A percentile compares a stretch with the other conserved stretches of the same genome.
Conservation (phyloP, 1,140 invertebrate genomes). For the Sminthurinus signatus region DNA sequence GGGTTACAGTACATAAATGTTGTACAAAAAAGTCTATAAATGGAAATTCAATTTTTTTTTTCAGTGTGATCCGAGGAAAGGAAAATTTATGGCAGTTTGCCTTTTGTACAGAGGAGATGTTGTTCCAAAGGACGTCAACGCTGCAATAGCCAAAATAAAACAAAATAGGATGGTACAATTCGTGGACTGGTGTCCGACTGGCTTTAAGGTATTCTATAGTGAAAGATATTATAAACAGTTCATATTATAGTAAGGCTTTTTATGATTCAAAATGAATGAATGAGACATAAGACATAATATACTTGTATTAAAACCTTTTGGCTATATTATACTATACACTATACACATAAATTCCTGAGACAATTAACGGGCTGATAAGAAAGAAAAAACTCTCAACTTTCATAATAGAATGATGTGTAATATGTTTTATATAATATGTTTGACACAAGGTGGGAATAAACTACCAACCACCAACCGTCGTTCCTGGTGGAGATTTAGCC, state of each 20-base stretch:
- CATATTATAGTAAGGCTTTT: too few species aligned
- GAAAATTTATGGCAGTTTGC: slow-evolving; percentile 70
- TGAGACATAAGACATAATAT: too few species aligned
- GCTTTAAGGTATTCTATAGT: slow-evolving; percentile 55
- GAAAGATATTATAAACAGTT: not conserved
- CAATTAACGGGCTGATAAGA: too few species aligned
- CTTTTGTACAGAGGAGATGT: slow-evolving; percentile 61
- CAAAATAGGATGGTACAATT: slow-evolving; percentile 73
- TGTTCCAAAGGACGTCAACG: slow-evolving; percentile 58
- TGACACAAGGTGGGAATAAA: slow-evolving; percentile 43
- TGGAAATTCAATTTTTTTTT: too few species aligned
- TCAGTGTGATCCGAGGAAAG: slow-evolving; percentile 42
- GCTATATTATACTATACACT: too few species aligned
- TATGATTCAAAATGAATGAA: too few species aligned
- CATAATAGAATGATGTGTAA: not conserved
- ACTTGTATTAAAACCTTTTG: too few species aligned
- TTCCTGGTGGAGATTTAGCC: slow-evolving; percentile 51
- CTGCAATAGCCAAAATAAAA: slow-evolving; percentile 77
- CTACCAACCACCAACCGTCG: slow-evolving; percentile 46
- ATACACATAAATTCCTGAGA: too few species aligned
- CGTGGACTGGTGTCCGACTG: slow-evolving; percentile 87
- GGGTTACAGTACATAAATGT: not conserved
- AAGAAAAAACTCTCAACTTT: too few species aligned
- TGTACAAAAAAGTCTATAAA: not conserved
- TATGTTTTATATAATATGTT: not conserved